These are phyloP conservation scores for Erynnis tages DNA, from an alignment of 2,888 invertebrate species.

Conservation along the genomic window DNA sequence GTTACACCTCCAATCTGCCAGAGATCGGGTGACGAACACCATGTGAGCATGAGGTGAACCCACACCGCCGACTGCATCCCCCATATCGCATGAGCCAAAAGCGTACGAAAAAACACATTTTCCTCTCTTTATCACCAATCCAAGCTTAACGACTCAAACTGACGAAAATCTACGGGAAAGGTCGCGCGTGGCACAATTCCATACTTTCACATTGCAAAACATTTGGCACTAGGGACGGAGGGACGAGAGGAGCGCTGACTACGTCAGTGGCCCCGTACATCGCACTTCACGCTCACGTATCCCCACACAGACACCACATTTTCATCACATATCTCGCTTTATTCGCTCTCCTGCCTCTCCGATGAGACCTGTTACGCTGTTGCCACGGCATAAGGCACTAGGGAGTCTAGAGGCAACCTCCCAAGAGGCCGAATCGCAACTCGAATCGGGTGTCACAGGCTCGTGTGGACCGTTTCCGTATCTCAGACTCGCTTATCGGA, in stretches of 20 bases:
- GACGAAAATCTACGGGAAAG: conserved; percentile 64
- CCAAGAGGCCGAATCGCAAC: conserved; percentile 66
- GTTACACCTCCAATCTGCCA: conserved; percentile 39
- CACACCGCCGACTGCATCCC: conserved; percentile 50
- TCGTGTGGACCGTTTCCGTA: conserved; percentile 77
- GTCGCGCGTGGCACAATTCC: conserved; percentile 78
- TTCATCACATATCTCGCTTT: conserved; percentile 53
- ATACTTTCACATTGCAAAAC: conserved; percentile 81
- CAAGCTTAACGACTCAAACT: conserved; percentile 43
- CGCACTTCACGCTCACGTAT: conserved; percentile 71
- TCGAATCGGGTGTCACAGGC: conserved; percentile 77
- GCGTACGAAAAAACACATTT: conserved; percentile 55
- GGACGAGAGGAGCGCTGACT: conserved; percentile 68
- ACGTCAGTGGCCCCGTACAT: conserved; percentile 75
- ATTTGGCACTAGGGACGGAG: conserved; percentile 75
- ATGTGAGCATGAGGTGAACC: conserved; percentile 51
- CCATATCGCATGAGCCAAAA: conserved; percentile 53
- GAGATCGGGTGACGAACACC: conserved; percentile 38
- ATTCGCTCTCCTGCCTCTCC: conserved; percentile 16
- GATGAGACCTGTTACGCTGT: conserved; percentile 19
- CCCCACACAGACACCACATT: conserved; percentile 58
- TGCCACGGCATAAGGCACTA: conserved; percentile 33
- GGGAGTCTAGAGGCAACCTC: conserved; percentile 59
- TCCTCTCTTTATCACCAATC: conserved; percentile 45
- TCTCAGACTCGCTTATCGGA: conserved; percentile 62